Evolutionary conservation across 2,113 vertebrate genomes (phyloP).

Genomic region (Syngnathus floridae): DNA sequence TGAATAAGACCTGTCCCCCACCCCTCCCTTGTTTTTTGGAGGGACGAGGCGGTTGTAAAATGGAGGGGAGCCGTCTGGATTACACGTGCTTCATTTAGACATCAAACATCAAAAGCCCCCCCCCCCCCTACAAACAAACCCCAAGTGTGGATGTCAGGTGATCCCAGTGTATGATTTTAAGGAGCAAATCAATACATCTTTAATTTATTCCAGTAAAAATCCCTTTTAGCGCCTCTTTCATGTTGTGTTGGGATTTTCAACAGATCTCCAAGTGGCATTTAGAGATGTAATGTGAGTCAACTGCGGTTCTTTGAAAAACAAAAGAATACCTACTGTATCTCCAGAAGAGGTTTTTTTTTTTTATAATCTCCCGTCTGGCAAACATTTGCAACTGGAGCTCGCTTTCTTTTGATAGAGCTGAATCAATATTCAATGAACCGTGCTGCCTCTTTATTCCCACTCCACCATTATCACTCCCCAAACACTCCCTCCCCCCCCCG

Average conservation of each 20-base stretch:
- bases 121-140: constrained; percentile 69
- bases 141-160: constrained; percentile 68
- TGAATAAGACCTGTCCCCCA: constrained; percentile 47
- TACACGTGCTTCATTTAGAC: constrained; percentile 80
- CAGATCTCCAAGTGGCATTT: constrained; percentile 71
- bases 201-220: constrained; percentile 66
- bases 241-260: constrained; percentile 66
- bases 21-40: neutral
- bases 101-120: constrained; percentile 74
- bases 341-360: constrained; percentile 62
- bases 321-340: constrained; percentile 57
- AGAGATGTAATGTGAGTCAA: constrained; percentile 63
- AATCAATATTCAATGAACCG: constrained; percentile 66
- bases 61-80: constrained; percentile 72
- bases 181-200: constrained; percentile 66
- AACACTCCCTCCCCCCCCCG: constrained; percentile 42
- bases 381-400: constrained; percentile 54
- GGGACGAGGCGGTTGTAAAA: constrained; percentile 26
- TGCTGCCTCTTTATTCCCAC: constrained; percentile 53
- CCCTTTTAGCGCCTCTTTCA: constrained; percentile 69
- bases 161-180: constrained; percentile 53
- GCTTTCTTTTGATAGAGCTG: constrained; percentile 53
- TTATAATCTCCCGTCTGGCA: constrained; percentile 47
- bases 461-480: constrained; percentile 51
- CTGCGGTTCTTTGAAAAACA: constrained; percentile 73